A percentile compares a stretch with the other conserved stretches of the same genome.
Evolutionary conservation across 2,113 vertebrate species (phyloP).

Genomic region (Orthochromis malagaraziensis): DNA sequence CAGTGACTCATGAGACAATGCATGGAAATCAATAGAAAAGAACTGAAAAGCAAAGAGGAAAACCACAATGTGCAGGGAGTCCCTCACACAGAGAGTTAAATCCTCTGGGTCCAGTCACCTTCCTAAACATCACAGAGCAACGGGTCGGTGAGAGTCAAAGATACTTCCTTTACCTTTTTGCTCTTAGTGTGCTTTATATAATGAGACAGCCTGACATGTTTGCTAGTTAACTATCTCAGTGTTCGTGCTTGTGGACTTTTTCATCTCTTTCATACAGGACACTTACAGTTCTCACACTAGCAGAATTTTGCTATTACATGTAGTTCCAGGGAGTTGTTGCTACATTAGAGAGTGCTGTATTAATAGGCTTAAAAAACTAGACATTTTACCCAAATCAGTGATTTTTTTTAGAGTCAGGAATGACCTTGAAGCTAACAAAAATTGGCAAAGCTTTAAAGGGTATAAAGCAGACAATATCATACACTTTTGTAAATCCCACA

Average conservation of each 20-base stretch:
- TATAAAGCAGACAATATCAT: not conserved
- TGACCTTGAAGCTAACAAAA: not conserved
- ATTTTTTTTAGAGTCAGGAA: not conserved
- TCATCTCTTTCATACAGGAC: not conserved
- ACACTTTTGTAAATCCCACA: not conserved
- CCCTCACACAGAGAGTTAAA: slow-evolving; percentile 51
- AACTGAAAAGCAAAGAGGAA: slow-evolving; percentile 66
- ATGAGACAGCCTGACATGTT: not conserved
- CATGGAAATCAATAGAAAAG: slow-evolving; percentile 71
- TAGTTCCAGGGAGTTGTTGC: not conserved
- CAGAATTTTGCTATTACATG: not conserved
- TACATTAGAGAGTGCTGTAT: not conserved
- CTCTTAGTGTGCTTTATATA: not conserved
- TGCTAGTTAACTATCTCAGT: not conserved
- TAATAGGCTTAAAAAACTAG: not conserved
- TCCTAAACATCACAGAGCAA: slow-evolving; percentile 12
- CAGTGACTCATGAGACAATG: slow-evolving; percentile 75
- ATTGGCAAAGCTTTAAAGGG: not conserved
- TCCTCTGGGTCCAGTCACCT: slow-evolving; percentile 34
- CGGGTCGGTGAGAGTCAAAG: not conserved
- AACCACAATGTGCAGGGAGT: slow-evolving; percentile 67
- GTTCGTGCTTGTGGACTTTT: not conserved
- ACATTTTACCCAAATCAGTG: not conserved
- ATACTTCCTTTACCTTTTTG: not conserved
- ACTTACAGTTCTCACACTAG: not conserved